Base-by-base conservation (phyloP, 2,888 invertebrate genomes). In the Chymomyza amoena region DNA sequence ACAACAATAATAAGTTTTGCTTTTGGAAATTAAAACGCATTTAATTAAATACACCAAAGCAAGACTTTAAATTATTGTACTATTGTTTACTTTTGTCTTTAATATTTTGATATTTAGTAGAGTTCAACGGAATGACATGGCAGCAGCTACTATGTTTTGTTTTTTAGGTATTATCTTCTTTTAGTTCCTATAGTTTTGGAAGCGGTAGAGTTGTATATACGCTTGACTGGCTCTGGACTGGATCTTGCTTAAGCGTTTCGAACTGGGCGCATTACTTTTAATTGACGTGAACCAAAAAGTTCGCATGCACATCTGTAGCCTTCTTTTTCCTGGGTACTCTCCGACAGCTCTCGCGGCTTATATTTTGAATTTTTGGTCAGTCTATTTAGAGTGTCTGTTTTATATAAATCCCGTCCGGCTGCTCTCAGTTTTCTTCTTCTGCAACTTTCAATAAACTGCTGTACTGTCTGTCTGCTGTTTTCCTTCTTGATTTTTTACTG, bases 1-100 rank as follows among this genome's bases (percentile, higher is more conserved):
- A n/a, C 72, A 69, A 68, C 80, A 74, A 70, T 79, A 72, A 75
- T 69, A 71, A 50, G 52, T 79, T 68, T 74, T 65, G 73, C 78
- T 75, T 85, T 79, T 82, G 84, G 80, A 86, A 84, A 84, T 84
- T 84, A 84, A 84, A 84, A 84, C 79, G 72, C 75, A 84, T 84
- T 84, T 74, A 84, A 84, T 84, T 84, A 84, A 86, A 78, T 79
- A 84, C 87, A 86, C 84, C 84, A 86, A 84, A 80, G 80, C 80
- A 86, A 84, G 74, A 73, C 75, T 15, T 59, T 61, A 66, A 45
- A 66, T 57, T 65, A 54, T 56, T 64, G 16, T 18, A 61, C 13
- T 15, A 61, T 39, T 36, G 10, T 1, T 45, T 45, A 2, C 50
- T 32, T 15, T 25, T 25, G 3, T 25, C 25, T 60, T 60, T 66